A percentile compares a stretch with the other conserved stretches of the same genome.
Evolutionary conservation across 1,140 invertebrate species (phyloP).

Genomic region (Drosophila bifasciata): DNA sequence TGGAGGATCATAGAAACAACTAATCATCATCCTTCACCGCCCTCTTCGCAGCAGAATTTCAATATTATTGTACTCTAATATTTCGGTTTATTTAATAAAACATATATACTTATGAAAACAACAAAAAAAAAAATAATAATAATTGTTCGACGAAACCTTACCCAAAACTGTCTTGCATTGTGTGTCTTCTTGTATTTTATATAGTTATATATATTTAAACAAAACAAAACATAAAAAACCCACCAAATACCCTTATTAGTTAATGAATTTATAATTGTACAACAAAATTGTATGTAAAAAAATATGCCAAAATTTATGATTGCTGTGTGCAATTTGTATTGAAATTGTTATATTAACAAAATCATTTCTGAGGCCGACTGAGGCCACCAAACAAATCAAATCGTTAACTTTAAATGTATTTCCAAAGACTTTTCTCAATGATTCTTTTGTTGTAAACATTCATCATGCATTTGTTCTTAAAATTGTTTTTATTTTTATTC

Average conservation of each 20-base stretch:
- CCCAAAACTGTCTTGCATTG: constrained; percentile 73
- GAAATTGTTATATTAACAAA: constrained; percentile 78
- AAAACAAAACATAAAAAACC: constrained; percentile 12
- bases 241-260: constrained; percentile 43
- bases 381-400: constrained; percentile 54
- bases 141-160: constrained; percentile 50
- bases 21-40: constrained; percentile 41
- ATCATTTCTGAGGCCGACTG: constrained; percentile 46
- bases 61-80: constrained; percentile 83
- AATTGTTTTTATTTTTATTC: constrained; percentile 64
- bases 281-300: constrained; percentile 73
- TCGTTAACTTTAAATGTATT: constrained; percentile 63
- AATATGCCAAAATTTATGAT: constrained; percentile 27
- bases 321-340: constrained; percentile 43
- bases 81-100: constrained; percentile 84
- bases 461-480: constrained; percentile 63
- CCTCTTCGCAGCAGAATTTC: constrained; percentile 75
- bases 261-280: constrained; percentile 68
- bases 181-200: constrained; percentile 76
- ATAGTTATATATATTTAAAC: constrained; percentile 45
- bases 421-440: constrained; percentile 26
- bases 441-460: constrained; percentile 69
- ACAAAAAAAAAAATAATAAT: constrained; percentile 46
- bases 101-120: constrained; percentile 75
- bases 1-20: constrained; percentile 33